Base-by-base conservation (phyloP, 2,113 vertebrate species). In the Lycaon pictus region DNA sequence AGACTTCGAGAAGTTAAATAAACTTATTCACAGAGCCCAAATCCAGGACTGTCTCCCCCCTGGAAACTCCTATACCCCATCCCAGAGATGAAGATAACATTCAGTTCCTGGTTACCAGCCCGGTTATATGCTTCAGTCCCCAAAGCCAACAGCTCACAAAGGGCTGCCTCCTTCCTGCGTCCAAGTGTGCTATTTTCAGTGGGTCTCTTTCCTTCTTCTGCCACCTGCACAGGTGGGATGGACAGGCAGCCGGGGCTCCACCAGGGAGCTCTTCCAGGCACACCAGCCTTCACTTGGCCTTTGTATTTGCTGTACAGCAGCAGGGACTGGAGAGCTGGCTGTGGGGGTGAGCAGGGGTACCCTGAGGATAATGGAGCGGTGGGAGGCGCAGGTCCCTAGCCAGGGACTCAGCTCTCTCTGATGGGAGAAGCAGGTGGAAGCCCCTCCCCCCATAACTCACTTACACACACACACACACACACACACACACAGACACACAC, bases 1-100 rank as follows among this genome's bases (percentile, higher is more conserved):
- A 88, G 56, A n/a, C 35, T 96, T 89, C 37, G 37, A 91, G 72
- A 91, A 12, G 77, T 94, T 83, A 35, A 43, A 71, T 53, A 90
- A 48, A 74, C 3, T 4, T 35, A 82, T 62, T 89, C 51, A 37
- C 60, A 13, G n/a, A 91, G 20, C 43, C 10, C 32, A 37, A 65
- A 35, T 10, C 69, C 48, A 60, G 67, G 82, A 12, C 56, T 69
- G 4, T 74, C 62, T 95, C 76, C 29, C 56, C 29, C 25, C 1
- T 82, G 55, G 76, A 48, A 71, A 88, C 29, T 81, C n/a, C 53
- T 56, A 19, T 16, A 16, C 13, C 20, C 4, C 7, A 16, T 23
- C 29, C 53, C 69, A 77, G 35, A 84, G 51, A 48, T 60, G 87
- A 88, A 67, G 43, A 29, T 53, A 35, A 67, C 60, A 88, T 80